Evolutionary conservation across 1,140 invertebrate genomes (phyloP).

Genomic region (Drosophila pectinifera): DNA sequence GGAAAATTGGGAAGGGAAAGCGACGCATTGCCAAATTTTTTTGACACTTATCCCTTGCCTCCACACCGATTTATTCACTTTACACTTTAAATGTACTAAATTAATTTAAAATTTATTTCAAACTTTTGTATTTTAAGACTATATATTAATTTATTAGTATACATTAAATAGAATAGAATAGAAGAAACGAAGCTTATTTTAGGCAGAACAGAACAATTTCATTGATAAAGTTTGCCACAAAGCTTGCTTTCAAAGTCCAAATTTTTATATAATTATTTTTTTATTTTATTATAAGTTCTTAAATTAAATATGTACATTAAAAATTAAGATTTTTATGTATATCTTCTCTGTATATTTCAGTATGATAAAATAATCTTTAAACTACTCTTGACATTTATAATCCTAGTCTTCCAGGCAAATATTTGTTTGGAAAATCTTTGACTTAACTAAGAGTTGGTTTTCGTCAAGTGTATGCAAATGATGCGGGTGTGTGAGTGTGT

Average conservation of each 20-base stretch:
- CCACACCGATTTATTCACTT: constrained; percentile 1
- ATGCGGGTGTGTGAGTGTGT: constrained; percentile 39
- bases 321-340: no score
- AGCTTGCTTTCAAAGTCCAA: no score
- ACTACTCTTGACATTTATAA: no score
- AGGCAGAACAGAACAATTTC: no score
- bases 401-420: no score
- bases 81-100: constrained; percentile 5
- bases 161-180: neutral
- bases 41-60: constrained; percentile 80
- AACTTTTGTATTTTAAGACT: neutral
- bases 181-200: no score
- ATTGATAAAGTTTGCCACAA: no score
- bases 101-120: neutral
- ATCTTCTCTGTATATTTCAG: no score
- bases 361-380: no score
- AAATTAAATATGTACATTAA: no score
- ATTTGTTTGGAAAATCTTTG: neutral
- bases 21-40: constrained; percentile 79
- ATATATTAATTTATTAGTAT: neutral
- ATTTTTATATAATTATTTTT: neutral
- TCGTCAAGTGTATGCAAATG: constrained; percentile 51
- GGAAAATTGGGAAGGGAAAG: constrained; percentile 18
- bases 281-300: neutral
- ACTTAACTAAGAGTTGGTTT: neutral